phyloP scores from a whole-genome alignment of 2,888 invertebrate genomes.

The Drepana falcataria region DNA sequence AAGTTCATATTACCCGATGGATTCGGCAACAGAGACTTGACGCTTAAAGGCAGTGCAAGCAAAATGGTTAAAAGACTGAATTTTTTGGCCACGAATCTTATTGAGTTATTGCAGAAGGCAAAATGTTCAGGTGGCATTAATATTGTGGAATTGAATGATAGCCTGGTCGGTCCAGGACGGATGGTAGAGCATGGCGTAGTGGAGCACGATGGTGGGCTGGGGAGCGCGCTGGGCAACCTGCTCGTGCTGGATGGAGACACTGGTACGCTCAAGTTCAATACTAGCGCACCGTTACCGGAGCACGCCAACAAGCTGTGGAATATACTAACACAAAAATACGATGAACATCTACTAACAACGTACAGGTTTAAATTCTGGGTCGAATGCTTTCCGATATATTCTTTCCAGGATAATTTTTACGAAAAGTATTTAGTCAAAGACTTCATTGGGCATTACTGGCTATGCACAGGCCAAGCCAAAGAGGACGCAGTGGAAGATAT shows the following conservation, averaged over 20 bases:
- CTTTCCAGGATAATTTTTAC: neutral
- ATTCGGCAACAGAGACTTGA: constrained; percentile 35
- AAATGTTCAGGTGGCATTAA: constrained; percentile 17
- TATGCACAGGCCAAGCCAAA: constrained; percentile 7
- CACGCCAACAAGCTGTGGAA: constrained; percentile 22
- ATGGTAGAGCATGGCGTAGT: constrained; percentile 22
- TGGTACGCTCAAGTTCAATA: constrained; percentile 24
- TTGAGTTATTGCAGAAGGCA: constrained; percentile 1
- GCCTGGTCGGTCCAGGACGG: constrained; percentile 23
- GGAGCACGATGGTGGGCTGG: constrained; percentile 27
- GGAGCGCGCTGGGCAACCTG: constrained; percentile 35
- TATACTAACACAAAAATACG: neutral
- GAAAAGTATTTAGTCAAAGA: constrained; percentile 3
- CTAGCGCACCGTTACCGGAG: constrained; percentile 11
- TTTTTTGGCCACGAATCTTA: constrained; percentile 12
- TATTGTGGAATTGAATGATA: constrained; percentile 5
- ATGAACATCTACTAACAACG: neutral
- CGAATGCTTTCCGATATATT: neutral
- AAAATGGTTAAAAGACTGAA: constrained; percentile 17
- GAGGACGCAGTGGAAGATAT: neutral
- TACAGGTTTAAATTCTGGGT: neutral
- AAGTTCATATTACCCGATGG: constrained; percentile 23
- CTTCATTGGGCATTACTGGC: constrained; percentile 5
- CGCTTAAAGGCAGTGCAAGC: constrained; percentile 11
- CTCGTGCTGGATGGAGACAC: constrained; percentile 19